A percentile compares a stretch with the other conserved stretches of the same genome.
phyloP scores from a whole-genome alignment of 2,888 invertebrate species.

The Mantis religiosa region DNA sequence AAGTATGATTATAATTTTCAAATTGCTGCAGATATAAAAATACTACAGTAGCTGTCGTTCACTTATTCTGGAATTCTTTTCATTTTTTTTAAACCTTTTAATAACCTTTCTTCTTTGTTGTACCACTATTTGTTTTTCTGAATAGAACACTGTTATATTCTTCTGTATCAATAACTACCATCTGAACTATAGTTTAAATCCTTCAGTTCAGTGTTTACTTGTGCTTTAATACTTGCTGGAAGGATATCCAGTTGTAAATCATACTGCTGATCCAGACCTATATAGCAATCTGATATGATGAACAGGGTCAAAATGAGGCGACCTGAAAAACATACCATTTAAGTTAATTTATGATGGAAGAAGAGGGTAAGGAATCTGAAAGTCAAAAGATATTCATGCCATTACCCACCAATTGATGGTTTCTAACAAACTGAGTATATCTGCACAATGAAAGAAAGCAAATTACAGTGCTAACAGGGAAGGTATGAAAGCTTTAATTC shows the following conservation, averaged over 20 bases:
- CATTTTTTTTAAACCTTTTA: not conserved
- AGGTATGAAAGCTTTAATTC: too few species aligned
- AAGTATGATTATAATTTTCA: not conserved
- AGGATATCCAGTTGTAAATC: slow-evolving; percentile 48
- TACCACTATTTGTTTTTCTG: not conserved
- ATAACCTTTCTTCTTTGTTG: not conserved
- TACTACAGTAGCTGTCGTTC: not conserved
- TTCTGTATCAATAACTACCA: not conserved
- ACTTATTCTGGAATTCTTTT: not conserved
- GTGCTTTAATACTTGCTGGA: not conserved
- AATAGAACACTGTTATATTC: not conserved
- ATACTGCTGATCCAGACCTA: slow-evolving; percentile 91
- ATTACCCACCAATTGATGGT: too few species aligned
- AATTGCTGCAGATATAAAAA: not conserved
- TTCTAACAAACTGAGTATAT: too few species aligned
- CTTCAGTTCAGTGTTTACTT: slow-evolving; percentile 2
- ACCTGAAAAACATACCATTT: slow-evolving; percentile 49
- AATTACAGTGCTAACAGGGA: too few species aligned
- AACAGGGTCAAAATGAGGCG: slow-evolving; percentile 75
- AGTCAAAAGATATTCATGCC: too few species aligned
- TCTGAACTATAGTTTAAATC: not conserved
- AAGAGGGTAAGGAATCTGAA: not conserved
- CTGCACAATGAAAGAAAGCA: too few species aligned
- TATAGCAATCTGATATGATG: slow-evolving; percentile 86
- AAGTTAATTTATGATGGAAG: not conserved